Conservation (phyloP, 1,140 invertebrate genomes). For the Polypedilum vanderplanki region DNA sequence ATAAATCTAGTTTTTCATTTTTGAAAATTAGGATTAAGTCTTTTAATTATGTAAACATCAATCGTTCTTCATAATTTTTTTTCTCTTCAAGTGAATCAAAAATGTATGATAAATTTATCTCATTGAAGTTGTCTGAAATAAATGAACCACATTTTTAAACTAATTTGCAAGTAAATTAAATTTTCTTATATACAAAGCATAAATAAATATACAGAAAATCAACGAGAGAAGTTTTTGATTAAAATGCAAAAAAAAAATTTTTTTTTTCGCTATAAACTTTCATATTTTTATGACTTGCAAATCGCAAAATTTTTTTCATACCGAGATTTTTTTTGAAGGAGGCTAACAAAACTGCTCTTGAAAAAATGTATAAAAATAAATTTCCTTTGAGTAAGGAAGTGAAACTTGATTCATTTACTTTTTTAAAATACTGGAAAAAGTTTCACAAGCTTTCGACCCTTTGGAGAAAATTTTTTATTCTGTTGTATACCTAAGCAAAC, state of each 20-base stretch:
- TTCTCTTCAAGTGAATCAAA: no score
- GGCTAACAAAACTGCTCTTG: not conserved
- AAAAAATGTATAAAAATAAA: no score
- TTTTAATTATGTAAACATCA: no score
- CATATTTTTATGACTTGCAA: not conserved
- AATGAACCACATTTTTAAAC: not conserved
- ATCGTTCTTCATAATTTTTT: no score
- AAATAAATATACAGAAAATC: not conserved
- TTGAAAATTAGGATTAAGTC: no score
- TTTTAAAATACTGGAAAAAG: not conserved
- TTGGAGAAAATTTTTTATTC: not conserved
- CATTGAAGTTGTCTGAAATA: no score
- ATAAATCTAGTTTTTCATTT: no score
- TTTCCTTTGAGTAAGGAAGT: no score
- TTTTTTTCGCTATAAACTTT: not conserved
- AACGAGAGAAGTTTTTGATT: not conserved
- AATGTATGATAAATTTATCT: no score
- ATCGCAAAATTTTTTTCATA: not conserved
- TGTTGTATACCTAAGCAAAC: not conserved
- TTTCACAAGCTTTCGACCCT: not conserved
- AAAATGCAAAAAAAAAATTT: conserved; percentile 1
- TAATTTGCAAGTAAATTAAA: conserved; percentile 13
- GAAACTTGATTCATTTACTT: not conserved
- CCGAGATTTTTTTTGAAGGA: not conserved
- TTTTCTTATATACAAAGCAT: not conserved